Evolutionary conservation across 2,888 invertebrate species (phyloP).

Genomic region (Nomada flava): DNA sequence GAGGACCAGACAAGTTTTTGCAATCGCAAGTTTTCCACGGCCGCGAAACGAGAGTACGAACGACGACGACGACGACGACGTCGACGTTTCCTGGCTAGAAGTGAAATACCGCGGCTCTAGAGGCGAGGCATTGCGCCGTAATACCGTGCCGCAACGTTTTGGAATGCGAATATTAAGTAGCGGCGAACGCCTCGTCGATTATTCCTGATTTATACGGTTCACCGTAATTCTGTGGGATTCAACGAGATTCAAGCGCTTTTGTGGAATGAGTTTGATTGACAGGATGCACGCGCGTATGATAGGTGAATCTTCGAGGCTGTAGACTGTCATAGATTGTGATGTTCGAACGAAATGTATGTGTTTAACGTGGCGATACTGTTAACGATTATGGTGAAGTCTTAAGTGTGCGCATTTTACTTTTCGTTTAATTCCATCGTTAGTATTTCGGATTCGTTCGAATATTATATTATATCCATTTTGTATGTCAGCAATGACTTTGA

Average conservation of each 20-base stretch:
- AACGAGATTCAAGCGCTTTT: not conserved
- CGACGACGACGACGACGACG: conserved; percentile 30
- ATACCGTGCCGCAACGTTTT: conserved; percentile 17
- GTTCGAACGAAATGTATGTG: not conserved
- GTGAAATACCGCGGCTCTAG: conserved; percentile 55
- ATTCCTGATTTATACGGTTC: conserved; percentile 19
- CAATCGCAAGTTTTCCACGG: conserved; percentile 75
- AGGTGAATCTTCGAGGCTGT: not conserved
- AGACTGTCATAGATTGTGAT: not conserved
- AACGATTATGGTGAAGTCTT: no score
- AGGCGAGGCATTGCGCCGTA: conserved; percentile 44
- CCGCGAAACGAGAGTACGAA: conserved; percentile 62
- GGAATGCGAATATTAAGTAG: conserved; percentile 52
- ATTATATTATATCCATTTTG: no score
- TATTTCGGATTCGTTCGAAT: no score
- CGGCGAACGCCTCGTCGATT: conserved; percentile 12
- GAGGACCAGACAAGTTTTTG: conserved; percentile 77
- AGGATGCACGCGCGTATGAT: no score
- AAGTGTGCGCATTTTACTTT: no score
- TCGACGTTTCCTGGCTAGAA: conserved; percentile 69
- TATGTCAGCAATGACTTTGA: no score
- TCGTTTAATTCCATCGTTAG: no score
- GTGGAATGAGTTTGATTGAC: not conserved
- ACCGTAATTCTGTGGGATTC: conserved; percentile 17
- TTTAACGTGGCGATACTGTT: not conserved